Evolutionary conservation across 2,888 invertebrate species (phyloP), one percentile per base, ranked within the genome.

Genomic region (Machimus atricapillus): DNA sequence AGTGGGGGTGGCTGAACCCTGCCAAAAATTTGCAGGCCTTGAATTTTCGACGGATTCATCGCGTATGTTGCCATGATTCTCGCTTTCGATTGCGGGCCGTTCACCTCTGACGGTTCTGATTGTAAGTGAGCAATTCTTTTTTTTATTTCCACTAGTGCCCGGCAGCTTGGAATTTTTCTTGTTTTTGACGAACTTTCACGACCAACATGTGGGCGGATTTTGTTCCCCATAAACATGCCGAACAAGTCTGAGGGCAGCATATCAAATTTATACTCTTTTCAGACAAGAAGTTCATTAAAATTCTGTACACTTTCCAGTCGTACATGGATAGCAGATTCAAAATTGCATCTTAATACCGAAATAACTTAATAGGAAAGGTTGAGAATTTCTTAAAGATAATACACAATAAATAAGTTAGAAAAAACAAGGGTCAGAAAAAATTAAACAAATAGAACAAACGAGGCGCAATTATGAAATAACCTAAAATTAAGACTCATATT

Each of bases 41-140:
- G 79, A 79, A 79, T 56, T 79, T 79, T 79, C 79, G 46, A n/a
- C 14, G 52, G 43, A 79, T 52, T 79, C 34, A 79, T 79, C 23
- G 16, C 40, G 52, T 12, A n/a, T 52, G 52, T 52, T 79, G 27
- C 27, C 46, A 79, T 79, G 37, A 79, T 52, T 79, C 52, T 79
- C 40, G 78, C 37, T 43, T 78, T 78, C 43, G 37, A 78, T 78
- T 78, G 78, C 23, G 23, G 78, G 78, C 19, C 43, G 43, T 78
- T 78, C 43, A 78, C 78, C 78, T 43, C 40, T 23, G 66, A 66
- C 66, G 16, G 19, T 76, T 76, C 40, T 76, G 40, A 76, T 76
- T 76, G 40, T 76, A 40, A 76, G 34, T 40, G 76, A 76, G 16
- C 14, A 27, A 74, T 27, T 40, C n/a, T 76, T 76, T 76, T 76